A percentile compares a stretch with the other conserved stretches of the same genome.
Conservation (phyloP, 2,797 vertebrate genomes). For the Thunnus albacares region DNA sequence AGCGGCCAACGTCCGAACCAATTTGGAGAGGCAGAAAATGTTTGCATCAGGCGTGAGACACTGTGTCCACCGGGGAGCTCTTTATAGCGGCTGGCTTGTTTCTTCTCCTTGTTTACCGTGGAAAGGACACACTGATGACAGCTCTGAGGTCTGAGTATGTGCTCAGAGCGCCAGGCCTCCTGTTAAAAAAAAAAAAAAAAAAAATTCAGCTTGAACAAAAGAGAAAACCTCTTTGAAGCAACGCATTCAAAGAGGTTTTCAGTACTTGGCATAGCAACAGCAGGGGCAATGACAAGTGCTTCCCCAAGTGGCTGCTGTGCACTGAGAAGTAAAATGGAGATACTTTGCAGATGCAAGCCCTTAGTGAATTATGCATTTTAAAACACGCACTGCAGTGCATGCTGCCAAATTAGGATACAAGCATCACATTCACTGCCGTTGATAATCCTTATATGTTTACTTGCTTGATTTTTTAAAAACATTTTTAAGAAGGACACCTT, state of each 20-base stretch:
- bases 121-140: constrained; percentile 52
- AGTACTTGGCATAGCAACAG: constrained; percentile 15
- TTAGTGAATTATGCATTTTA: constrained; percentile 15
- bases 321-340: constrained; percentile 31
- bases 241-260: constrained; percentile 31
- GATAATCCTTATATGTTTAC: constrained; percentile 13
- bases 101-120: constrained; percentile 47
- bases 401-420: neutral
- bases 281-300: constrained; percentile 49
- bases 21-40: constrained; percentile 47
- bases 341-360: constrained; percentile 10
- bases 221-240: neutral
- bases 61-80: constrained; percentile 30
- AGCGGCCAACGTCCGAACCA: constrained; percentile 31
- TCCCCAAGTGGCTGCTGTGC: constrained; percentile 31
- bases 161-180: constrained; percentile 16
- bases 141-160: constrained; percentile 23
- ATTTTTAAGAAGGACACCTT: neutral
- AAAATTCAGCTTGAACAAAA: constrained; percentile 28
- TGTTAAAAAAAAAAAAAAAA: constrained; percentile 25
- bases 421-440: constrained; percentile 4
- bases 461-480: neutral
- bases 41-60: constrained; percentile 44
- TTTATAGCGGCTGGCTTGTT: constrained; percentile 27
- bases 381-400: constrained; percentile 15